Evolutionary conservation across 2,113 vertebrate genomes (phyloP).

Genomic region (Cyprinus carpio): DNA sequence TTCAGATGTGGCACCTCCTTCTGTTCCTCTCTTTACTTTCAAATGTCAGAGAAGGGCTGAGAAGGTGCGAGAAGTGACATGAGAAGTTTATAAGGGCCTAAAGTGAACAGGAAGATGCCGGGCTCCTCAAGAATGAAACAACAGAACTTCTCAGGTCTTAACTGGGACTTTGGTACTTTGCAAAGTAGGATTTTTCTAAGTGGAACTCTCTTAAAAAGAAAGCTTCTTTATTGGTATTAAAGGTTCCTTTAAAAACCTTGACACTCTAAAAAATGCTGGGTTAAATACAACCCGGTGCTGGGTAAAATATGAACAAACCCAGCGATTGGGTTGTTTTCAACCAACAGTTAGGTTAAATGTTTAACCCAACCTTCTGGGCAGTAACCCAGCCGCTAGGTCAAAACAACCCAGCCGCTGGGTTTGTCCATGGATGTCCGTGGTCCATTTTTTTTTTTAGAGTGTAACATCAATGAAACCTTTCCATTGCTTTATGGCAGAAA

Average conservation of each 20-base stretch:
- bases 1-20: conserved; percentile 24
- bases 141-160: not conserved
- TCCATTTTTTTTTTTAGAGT: too few species aligned
- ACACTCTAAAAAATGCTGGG: too few species aligned
- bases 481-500: not conserved
- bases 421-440: too few species aligned
- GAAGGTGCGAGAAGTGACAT: not conserved
- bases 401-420: too few species aligned
- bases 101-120: not conserved
- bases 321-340: too few species aligned
- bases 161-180: not conserved
- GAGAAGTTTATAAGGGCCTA: not conserved
- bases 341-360: too few species aligned
- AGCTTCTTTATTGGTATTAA: not conserved
- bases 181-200: not conserved
- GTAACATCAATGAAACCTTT: not conserved
- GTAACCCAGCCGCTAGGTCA: too few species aligned
- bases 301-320: too few species aligned
- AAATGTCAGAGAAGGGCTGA: conserved; percentile 12
- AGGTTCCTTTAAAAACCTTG: too few species aligned
- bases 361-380: too few species aligned
- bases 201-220: not conserved
- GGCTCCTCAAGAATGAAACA: not conserved
- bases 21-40: conserved; percentile 17
- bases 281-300: too few species aligned